Percentiles rank a stretch among this genome's conserved stretches.
These are phyloP conservation scores for Helogale parvula DNA, from an alignment of 2,113 vertebrate species.

Conservation along the genomic window DNA sequence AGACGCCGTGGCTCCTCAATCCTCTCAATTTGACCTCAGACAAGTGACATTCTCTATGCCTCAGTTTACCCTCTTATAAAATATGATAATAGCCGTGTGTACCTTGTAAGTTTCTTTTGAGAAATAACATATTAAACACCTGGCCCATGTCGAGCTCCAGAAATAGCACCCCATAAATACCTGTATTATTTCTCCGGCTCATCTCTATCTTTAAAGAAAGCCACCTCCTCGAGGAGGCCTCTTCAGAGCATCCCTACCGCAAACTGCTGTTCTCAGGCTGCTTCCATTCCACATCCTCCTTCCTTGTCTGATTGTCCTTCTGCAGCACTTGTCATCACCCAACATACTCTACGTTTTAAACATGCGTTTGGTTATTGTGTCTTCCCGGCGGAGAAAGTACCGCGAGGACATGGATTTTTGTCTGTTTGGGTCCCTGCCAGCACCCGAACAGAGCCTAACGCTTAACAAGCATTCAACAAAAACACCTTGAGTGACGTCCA, in stretches of 20 bases:
- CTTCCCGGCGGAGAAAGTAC: background rate
- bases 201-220: background rate
- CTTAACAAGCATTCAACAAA: background rate
- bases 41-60: background rate
- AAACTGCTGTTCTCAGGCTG: background rate
- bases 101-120: background rate
- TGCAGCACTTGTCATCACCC: background rate
- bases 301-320: background rate
- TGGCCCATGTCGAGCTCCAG: background rate
- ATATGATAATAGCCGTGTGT: background rate
- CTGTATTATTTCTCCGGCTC: background rate
- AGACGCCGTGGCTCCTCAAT: background rate
- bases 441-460: background rate
- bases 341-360: background rate
- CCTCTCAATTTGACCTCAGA: background rate
- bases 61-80: background rate
- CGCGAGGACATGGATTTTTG: rapidly evolving
- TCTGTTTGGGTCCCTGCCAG: background rate
- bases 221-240: background rate
- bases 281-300: background rate
- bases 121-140: background rate
- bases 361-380: background rate
- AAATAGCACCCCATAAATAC: background rate
- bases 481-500: rapidly evolving
- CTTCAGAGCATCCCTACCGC: background rate